Evolutionary conservation across 1,140 invertebrate species (phyloP).

Genomic region (Neodiprion fabricii): DNA sequence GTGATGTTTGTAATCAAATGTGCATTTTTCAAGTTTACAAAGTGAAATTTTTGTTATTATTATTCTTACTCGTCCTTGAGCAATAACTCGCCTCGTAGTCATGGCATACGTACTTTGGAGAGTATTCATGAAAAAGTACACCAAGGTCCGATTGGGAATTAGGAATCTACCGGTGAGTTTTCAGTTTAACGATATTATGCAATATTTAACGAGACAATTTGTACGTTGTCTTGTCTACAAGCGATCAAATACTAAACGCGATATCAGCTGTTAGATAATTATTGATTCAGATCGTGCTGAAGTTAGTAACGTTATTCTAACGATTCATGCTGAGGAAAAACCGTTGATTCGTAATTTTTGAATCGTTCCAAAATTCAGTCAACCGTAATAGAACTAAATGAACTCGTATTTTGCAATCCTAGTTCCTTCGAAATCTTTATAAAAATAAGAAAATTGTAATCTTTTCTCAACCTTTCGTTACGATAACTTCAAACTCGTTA

Average conservation of each 20-base stretch:
- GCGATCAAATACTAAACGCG: too few species aligned
- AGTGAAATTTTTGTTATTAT: too few species aligned
- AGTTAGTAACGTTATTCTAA: neutral
- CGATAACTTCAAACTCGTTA: too few species aligned
- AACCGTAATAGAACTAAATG: too few species aligned
- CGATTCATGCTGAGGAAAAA: neutral
- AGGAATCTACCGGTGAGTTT: conserved; percentile 56
- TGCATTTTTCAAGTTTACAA: too few species aligned
- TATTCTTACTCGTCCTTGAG: neutral
- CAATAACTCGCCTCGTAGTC: conserved; percentile 20
- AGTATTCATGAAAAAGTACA: conserved; percentile 61
- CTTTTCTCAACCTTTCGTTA: too few species aligned
- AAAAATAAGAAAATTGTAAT: too few species aligned
- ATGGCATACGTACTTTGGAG: conserved; percentile 64
- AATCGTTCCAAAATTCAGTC: too few species aligned
- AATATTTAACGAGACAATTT: neutral
- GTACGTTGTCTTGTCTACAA: neutral
- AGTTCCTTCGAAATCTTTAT: too few species aligned
- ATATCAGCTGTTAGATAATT: neutral
- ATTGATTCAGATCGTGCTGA: neutral
- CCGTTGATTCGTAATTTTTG: too few species aligned
- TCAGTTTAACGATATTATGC: conserved; percentile 13
- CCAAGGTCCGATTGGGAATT: conserved; percentile 60
- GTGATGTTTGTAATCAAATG: too few species aligned
- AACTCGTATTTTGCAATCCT: too few species aligned